Evolutionary conservation across 2,888 invertebrate genomes (phyloP).

Genomic region (Drosophila merina): DNA sequence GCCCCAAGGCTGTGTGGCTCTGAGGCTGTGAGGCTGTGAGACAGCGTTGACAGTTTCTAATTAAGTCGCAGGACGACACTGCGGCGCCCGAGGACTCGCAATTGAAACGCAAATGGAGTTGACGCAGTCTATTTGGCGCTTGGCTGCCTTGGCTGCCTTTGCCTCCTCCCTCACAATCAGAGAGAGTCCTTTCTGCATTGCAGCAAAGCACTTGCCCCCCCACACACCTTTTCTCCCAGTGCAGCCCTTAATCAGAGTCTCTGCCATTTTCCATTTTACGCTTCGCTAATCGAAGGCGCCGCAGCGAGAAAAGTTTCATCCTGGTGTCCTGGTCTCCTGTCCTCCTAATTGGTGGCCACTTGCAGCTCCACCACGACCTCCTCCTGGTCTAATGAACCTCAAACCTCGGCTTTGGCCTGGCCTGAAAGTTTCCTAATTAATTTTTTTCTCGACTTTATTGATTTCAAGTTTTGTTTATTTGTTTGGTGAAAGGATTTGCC

Average conservation of each 20-base stretch:
- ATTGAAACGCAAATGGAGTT: conserved; percentile 47
- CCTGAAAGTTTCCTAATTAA: neutral
- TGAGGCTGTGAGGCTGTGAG: neutral
- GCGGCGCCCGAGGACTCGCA: conserved; percentile 26
- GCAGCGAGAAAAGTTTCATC: conserved; percentile 39
- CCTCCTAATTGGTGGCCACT: conserved; percentile 46
- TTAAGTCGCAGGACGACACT: conserved; percentile 24
- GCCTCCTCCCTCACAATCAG: neutral
- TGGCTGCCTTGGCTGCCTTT: conserved; percentile 55
- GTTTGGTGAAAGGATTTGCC: neutral
- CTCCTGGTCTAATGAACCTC: conserved; percentile 9
- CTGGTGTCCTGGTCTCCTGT: conserved; percentile 10
- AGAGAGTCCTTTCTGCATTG: conserved; percentile 7
- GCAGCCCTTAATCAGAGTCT: conserved; percentile 32
- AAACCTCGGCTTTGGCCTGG: neutral
- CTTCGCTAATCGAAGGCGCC: conserved; percentile 60
- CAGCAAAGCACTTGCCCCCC: too few relatives aligned
- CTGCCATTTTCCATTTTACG: conserved; percentile 74
- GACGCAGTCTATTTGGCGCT: conserved; percentile 76
- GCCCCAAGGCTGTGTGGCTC: neutral
- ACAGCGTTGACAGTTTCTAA: conserved; percentile 2
- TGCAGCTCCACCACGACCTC: neutral
- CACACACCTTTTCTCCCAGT: neutral
- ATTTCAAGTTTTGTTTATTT: neutral
- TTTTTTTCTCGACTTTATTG: neutral